phyloP scores from a whole-genome alignment of 2,113 vertebrate genomes.

The Clarias macrocephalus region DNA sequence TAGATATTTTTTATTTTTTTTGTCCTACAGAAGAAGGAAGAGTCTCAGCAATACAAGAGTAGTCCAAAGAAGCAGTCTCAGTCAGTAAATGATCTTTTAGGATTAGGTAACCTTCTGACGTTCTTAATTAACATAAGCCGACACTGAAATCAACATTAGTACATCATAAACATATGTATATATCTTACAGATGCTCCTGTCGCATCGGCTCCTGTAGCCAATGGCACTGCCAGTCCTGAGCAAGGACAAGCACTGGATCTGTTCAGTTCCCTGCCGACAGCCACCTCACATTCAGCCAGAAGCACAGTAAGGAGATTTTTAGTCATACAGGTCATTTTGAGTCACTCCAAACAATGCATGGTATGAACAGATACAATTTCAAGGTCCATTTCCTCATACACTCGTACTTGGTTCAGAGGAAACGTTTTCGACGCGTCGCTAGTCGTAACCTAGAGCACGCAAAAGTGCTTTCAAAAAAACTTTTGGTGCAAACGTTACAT shows the following conservation, averaged over 20 bases:
- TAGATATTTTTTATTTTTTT: background rate
- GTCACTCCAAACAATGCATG: background rate
- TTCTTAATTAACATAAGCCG: background rate
- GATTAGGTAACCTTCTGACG: slow-evolving; percentile 78
- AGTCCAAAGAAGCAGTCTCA: slow-evolving; percentile 82
- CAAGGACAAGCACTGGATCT: slow-evolving; percentile 85
- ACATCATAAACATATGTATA: background rate
- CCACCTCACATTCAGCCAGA: slow-evolving; percentile 59
- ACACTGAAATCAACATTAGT: background rate
- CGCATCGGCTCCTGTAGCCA: slow-evolving; percentile 67
- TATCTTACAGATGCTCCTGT: slow-evolving; percentile 75
- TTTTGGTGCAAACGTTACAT: too few species aligned
- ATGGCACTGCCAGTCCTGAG: slow-evolving; percentile 76
- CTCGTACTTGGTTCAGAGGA: too few species aligned
- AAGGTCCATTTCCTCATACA: background rate
- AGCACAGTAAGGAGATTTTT: slow-evolving; percentile 60
- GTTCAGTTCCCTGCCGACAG: slow-evolving; percentile 76
- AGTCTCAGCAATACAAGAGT: slow-evolving; percentile 73
- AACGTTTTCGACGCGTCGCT: too few species aligned
- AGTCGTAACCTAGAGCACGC: too few species aligned
- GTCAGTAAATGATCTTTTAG: slow-evolving; percentile 88
- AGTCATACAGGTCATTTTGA: background rate
- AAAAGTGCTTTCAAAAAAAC: too few species aligned
- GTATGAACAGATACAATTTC: too few species aligned
- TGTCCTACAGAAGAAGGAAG: slow-evolving; percentile 79